A percentile compares a stretch with the other conserved stretches of the same genome.
Evolutionary conservation across 2,113 vertebrate species (phyloP).

Genomic region (Heterotis niloticus): DNA sequence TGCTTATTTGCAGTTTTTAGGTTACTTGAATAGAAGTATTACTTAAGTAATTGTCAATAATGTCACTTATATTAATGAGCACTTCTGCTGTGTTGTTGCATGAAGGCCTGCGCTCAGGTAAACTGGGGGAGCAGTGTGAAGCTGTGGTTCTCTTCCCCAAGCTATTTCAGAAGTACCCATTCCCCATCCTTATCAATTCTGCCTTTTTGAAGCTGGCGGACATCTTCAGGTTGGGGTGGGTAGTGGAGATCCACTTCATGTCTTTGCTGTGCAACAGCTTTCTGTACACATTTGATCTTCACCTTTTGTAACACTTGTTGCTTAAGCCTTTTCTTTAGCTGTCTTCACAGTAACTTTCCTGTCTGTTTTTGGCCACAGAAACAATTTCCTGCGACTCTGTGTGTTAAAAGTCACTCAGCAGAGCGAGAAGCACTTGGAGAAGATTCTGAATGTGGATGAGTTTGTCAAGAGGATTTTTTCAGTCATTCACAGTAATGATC

Average conservation of each 20-base stretch:
- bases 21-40: too few species aligned
- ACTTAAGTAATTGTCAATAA: background rate
- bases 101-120: slow-evolving; percentile 85
- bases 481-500: slow-evolving; percentile 97
- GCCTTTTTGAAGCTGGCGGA: slow-evolving; percentile 94
- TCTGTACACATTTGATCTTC: background rate
- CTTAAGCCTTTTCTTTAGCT: background rate
- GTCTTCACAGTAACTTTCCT: background rate
- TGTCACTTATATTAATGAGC: background rate
- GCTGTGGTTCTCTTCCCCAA: slow-evolving; percentile 95
- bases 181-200: slow-evolving; percentile 97
- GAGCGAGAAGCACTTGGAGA: slow-evolving; percentile 96
- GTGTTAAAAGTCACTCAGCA: slow-evolving; percentile 97
- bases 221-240: slow-evolving; percentile 93
- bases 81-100: background rate
- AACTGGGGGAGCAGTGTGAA: slow-evolving; percentile 94
- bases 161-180: slow-evolving; percentile 96
- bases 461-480: slow-evolving; percentile 97
- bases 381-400: slow-evolving; percentile 93
- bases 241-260: background rate
- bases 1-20: too few species aligned
- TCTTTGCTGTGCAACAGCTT: background rate
- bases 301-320: too few species aligned
- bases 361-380: slow-evolving; percentile 61
- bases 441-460: slow-evolving; percentile 97